phyloP scores from a whole-genome alignment of 2,797 vertebrate species.

The Siniperca obscura region DNA sequence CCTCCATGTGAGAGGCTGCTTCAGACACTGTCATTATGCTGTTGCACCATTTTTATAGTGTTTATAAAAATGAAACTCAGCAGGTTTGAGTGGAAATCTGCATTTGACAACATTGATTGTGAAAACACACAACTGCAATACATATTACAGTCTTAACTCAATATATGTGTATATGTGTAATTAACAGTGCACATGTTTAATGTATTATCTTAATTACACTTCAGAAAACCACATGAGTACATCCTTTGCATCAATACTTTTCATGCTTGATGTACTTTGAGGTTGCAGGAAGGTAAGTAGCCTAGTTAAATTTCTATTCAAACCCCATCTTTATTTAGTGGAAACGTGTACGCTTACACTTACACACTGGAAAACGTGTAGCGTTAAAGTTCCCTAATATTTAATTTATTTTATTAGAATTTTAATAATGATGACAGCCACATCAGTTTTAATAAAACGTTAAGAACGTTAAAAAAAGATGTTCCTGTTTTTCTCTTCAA shows the following conservation, averaged over 20 bases:
- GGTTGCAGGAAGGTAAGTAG: conserved; percentile 8
- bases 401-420: neutral
- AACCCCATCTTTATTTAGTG: neutral
- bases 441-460: neutral
- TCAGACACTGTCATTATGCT: neutral
- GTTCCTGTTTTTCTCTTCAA: neutral
- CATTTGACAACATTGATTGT: neutral
- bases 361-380: neutral
- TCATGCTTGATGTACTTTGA: neutral
- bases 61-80: neutral
- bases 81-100: conserved; percentile 1
- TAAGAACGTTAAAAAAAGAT: neutral
- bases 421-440: neutral
- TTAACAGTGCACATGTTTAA: neutral
- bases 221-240: neutral
- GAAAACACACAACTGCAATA: neutral
- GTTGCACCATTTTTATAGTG: neutral
- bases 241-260: neutral
- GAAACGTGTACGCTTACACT: neutral
- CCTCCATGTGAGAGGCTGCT: neutral
- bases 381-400: neutral
- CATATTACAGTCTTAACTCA: neutral
- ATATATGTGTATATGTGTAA: neutral
- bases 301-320: neutral
- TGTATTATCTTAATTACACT: neutral